Percentiles rank a stretch among this genome's conserved stretches.
phyloP scores from a whole-genome alignment of 1,140 invertebrate genomes.

The Seison nebaliae region DNA sequence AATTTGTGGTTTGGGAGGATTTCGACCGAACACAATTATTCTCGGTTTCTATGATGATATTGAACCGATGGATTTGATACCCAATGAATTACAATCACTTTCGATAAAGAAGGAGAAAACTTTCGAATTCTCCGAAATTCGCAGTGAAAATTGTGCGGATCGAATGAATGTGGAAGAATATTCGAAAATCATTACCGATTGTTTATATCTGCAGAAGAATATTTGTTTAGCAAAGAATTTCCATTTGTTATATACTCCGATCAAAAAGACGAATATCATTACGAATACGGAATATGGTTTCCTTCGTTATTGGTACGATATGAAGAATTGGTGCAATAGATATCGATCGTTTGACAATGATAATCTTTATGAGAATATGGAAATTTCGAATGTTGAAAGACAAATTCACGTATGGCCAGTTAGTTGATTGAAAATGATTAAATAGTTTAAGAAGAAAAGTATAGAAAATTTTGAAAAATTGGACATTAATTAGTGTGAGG shows the following conservation, averaged over 20 bases:
- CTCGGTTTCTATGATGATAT: conserved; percentile 44
- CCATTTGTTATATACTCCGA: conserved; percentile 5
- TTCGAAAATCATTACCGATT: neutral
- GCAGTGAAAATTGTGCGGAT: neutral
- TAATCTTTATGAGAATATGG: too few relatives aligned
- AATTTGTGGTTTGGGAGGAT: conserved; percentile 73
- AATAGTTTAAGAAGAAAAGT: too few relatives aligned
- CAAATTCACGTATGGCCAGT: too few relatives aligned
- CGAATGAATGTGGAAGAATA: neutral
- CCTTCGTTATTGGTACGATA: too few relatives aligned
- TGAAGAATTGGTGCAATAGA: too few relatives aligned
- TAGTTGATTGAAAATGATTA: too few relatives aligned
- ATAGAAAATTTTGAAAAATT: too few relatives aligned
- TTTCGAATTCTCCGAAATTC: neutral
- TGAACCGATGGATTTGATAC: conserved; percentile 13
- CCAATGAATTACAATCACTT: conserved; percentile 2
- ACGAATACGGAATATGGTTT: conserved; percentile 6
- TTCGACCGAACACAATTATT: conserved; percentile 86
- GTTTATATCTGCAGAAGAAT: neutral
- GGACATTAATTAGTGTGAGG: too few relatives aligned
- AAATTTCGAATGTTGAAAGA: too few relatives aligned
- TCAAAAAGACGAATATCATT: conserved; percentile 1
- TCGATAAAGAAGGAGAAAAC: neutral
- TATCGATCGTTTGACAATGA: too few relatives aligned
- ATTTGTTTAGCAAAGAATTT: neutral